Evolutionary conservation across 2,113 vertebrate species (phyloP).

Genomic region (Sarotherodon lohbergeri): DNA sequence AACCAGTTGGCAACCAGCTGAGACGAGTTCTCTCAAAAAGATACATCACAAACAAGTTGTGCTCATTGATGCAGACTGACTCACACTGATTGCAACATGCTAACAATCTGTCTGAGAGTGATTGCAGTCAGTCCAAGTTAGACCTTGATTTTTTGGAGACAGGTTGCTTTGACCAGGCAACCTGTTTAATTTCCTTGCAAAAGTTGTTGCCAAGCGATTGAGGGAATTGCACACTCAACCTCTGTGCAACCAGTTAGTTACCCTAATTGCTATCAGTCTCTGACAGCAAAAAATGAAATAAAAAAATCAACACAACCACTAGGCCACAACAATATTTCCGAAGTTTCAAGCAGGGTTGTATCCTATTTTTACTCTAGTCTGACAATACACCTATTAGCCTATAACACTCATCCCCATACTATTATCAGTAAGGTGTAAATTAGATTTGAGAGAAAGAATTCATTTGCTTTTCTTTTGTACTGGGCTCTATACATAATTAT

Average conservation of each 20-base stretch:
- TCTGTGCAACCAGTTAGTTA: not conserved
- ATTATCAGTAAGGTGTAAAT: not conserved
- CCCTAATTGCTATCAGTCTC: not conserved
- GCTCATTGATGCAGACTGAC: not conserved
- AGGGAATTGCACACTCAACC: not conserved
- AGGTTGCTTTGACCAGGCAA: not conserved
- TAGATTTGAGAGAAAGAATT: not conserved
- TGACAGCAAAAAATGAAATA: not conserved
- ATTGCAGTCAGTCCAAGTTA: not conserved
- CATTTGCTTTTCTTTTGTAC: not conserved
- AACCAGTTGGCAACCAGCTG: not conserved
- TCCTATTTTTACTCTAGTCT: not conserved
- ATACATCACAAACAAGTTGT: not conserved
- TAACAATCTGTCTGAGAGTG: not conserved
- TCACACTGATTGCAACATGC: not conserved
- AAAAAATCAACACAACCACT: not conserved
- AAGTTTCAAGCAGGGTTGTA: not conserved
- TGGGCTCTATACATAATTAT: not conserved
- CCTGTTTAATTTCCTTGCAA: not conserved
- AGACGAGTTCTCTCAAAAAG: not conserved
- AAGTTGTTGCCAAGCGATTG: not conserved
- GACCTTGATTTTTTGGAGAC: not conserved
- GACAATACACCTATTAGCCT: not conserved
- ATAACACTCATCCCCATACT: not conserved
- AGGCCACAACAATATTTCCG: not conserved